Evolutionary conservation across 2,888 invertebrate genomes (phyloP).

Genomic region (Crematogaster levior): DNA sequence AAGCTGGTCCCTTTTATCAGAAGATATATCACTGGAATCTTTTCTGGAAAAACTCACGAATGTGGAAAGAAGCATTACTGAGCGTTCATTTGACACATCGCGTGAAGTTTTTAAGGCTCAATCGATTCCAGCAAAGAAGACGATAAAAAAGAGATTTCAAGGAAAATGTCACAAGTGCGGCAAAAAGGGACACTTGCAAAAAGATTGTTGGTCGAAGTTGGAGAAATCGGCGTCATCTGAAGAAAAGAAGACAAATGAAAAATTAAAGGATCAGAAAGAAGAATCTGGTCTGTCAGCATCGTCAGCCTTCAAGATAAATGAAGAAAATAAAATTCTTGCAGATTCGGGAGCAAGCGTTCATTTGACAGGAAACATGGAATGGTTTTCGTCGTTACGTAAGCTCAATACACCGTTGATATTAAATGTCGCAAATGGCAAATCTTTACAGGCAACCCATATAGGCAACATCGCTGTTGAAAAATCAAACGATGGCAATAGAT

Average conservation of each 20-base stretch:
- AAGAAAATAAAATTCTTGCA: constrained; percentile 19
- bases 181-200: constrained; percentile 31
- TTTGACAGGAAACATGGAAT: constrained; percentile 35
- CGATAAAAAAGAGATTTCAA: constrained; percentile 24
- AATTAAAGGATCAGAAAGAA: neutral
- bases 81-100: constrained; percentile 12
- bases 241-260: neutral
- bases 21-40: constrained; percentile 34
- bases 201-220: constrained; percentile 25
- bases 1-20: constrained; percentile 56
- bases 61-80: neutral
- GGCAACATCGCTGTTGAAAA: constrained; percentile 46
- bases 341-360: constrained; percentile 51
- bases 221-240: neutral
- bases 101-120: constrained; percentile 27
- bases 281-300: constrained; percentile 21
- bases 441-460: constrained; percentile 42
- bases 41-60: constrained; percentile 45
- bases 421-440: constrained; percentile 32
- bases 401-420: constrained; percentile 29
- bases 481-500: constrained; percentile 20
- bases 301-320: neutral
- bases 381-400: constrained; percentile 42
- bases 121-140: constrained; percentile 13
- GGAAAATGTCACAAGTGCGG: constrained; percentile 40